phyloP scores from a whole-genome alignment of 1,140 invertebrate species.

The Argopecten irradians region DNA sequence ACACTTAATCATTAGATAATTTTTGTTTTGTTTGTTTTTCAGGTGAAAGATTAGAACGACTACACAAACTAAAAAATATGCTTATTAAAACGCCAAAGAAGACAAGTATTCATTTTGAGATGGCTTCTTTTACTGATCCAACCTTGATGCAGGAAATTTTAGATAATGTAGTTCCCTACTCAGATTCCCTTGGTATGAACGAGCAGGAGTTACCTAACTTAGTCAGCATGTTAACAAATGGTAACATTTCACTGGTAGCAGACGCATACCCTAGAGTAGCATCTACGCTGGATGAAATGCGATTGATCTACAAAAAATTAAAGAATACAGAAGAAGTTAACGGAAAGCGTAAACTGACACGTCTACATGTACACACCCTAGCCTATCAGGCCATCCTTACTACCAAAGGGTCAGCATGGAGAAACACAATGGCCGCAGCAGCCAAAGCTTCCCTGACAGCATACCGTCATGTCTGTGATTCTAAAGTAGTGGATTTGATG shows the following conservation, averaged over 20 bases:
- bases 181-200: conserved; percentile 94
- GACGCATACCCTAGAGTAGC: conserved; percentile 89
- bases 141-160: conserved; percentile 83
- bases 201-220: conserved; percentile 91
- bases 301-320: conserved; percentile 81
- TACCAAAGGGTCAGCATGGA: conserved; percentile 79
- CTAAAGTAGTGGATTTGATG: conserved; percentile 83
- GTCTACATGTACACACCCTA: conserved; percentile 91
- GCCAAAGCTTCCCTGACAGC: conserved; percentile 91
- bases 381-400: conserved; percentile 91
- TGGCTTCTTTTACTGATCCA: conserved; percentile 90
- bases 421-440: conserved; percentile 86
- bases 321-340: conserved; percentile 65
- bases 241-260: conserved; percentile 85
- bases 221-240: conserved; percentile 80
- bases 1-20: no score
- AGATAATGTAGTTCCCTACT: conserved; percentile 84
- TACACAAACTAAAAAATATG: conserved; percentile 84
- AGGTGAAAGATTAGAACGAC: conserved; percentile 82
- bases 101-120: conserved; percentile 90
- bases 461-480: conserved; percentile 90
- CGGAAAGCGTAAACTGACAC: conserved; percentile 81
- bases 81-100: conserved; percentile 81
- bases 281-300: conserved; percentile 89
- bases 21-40: conserved; percentile 59